Base-by-base conservation (phyloP, 2,888 invertebrate species). In the Callyntrura sp. region DNA sequence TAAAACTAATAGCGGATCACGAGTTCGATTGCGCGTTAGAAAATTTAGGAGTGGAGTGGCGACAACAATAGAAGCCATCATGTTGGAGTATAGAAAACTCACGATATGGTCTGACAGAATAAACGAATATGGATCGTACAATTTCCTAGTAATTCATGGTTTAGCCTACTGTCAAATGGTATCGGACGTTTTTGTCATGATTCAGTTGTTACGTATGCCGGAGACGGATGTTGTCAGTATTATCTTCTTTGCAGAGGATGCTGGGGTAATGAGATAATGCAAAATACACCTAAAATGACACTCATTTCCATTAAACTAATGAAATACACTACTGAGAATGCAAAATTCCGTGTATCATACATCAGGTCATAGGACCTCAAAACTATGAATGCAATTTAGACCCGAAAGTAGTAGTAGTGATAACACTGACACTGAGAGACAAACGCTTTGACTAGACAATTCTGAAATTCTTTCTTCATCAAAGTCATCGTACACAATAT, bases 161-260 rank as follows among this genome's bases (percentile, higher is more conserved):
- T 48, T 89, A 17, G 91, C 91, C 9, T 91, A 91, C 60, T 76
- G 65, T 79, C 91, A 91, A 91, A 89, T 91, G 91, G 70, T 89
- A 0, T 73, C 91, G 9, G 91, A 91, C 82, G 86, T 91, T 3
- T 91, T 89, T 55, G 88, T 91, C 28, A 91, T 91, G 89, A 91
- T 91, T 57, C 91, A 91, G 65, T 35, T 89, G 23, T 20, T 89
- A 3, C 51, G 89, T 48, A 89, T 91, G 89, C 84, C 89, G 0
- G 91, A 91, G 25, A 91, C 86, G 3, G 91, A 91, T 79, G 62
- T 91, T 11, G 76, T 91, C 28, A 68, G 81, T 43, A 51, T 91
- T 3, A 23, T 88, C 20, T 91, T 91, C 35, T 91, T 91, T 70
- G 78, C 81, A 3, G 89, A 91, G 65, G 91, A 91, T 79, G 84